Evolutionary conservation across 2,113 vertebrate species (phyloP).

Genomic region (Dicerorhinus sumatrensis): DNA sequence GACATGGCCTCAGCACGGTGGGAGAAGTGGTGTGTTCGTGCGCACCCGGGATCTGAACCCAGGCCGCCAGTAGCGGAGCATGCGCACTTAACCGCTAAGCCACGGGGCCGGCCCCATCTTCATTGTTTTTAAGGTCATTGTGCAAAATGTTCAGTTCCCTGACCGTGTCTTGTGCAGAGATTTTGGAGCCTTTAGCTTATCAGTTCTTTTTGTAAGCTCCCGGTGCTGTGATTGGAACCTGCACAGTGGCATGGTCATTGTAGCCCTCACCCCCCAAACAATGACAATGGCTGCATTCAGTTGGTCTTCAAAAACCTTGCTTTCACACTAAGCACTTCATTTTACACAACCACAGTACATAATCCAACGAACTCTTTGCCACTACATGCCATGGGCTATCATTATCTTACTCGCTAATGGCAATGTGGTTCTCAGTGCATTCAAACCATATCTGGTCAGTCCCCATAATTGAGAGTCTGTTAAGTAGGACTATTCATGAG

Average conservation of each 20-base stretch:
- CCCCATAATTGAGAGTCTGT: not conserved
- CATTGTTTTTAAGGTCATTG: not conserved
- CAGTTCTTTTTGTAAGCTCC: not conserved
- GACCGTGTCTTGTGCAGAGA: not conserved
- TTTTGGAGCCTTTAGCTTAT: not conserved
- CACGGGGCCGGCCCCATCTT: too few species aligned
- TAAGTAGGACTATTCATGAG: not conserved
- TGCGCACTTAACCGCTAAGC: too few species aligned
- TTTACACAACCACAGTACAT: not conserved
- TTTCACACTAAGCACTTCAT: not conserved
- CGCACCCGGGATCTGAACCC: too few species aligned
- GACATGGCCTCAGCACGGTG: too few species aligned
- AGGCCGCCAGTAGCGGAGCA: too few species aligned
- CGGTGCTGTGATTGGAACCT: not conserved
- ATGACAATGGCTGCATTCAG: not conserved
- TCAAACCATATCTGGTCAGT: not conserved
- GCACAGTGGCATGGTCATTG: accelerated
- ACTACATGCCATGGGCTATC: too few species aligned
- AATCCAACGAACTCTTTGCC: not conserved
- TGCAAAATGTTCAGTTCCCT: not conserved
- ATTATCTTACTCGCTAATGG: not conserved
- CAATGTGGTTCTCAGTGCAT: not conserved
- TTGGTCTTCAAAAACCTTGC: not conserved
- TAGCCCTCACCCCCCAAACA: not conserved
- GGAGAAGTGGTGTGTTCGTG: too few species aligned